These are phyloP conservation scores for Actinostola sp. DNA, from an alignment of 92 coral and sea anemone genomes.

Conservation along the genomic window DNA sequence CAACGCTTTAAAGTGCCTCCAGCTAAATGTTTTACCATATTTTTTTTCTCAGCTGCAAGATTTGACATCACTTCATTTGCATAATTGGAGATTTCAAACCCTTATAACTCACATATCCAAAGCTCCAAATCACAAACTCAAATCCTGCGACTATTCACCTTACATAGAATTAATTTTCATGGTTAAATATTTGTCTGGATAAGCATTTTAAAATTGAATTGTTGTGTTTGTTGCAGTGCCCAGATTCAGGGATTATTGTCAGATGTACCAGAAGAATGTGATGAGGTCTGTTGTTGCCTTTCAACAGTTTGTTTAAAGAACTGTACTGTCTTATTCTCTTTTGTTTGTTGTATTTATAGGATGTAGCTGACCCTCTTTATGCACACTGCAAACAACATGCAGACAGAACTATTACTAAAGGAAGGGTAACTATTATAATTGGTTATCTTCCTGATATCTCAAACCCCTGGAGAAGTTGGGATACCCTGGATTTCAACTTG, in stretches of 20 bases:
- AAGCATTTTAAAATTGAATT: no score
- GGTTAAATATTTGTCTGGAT: no score
- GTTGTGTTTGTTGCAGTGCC: constrained; percentile 64
- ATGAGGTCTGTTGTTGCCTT: constrained; percentile 64
- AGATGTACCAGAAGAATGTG: constrained; percentile 97
- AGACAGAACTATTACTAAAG: constrained; percentile 79
- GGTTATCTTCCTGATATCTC: neutral
- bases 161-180: no score
- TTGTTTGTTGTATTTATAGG: constrained; percentile 47
- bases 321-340: neutral
- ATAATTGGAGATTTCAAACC: no score
- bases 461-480: neutral
- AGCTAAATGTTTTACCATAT: no score
- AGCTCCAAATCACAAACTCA: no score
- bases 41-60: no score
- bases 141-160: no score
- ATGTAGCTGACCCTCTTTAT: constrained; percentile 96
- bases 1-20: no score
- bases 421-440: constrained; percentile 54
- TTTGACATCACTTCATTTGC: no score
- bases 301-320: neutral
- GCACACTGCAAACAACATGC: constrained; percentile 98
- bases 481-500: no score
- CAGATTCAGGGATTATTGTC: constrained; percentile 96
- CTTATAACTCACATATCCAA: no score